Evolutionary conservation across 2,888 invertebrate species (phyloP).

Genomic region (Margaritifera margaritifera): DNA sequence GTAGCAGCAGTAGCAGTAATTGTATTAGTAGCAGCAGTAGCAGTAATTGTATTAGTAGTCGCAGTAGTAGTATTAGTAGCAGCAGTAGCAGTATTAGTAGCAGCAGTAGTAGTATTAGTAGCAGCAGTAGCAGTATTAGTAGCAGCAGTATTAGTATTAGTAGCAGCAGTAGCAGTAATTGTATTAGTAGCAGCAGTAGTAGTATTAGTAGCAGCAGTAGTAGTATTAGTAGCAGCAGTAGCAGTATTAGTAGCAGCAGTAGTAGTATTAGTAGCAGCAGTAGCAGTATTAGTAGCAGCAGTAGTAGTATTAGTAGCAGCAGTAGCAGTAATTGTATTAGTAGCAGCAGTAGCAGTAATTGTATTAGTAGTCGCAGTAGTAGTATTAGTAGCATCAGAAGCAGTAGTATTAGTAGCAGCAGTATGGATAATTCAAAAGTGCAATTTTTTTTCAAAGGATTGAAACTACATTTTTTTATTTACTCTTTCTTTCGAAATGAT

Average conservation of each 20-base stretch:
- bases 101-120: slow-evolving; percentile 3
- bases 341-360: too few relatives aligned
- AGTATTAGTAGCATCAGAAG: slow-evolving; percentile 1
- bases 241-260: slow-evolving; percentile 25
- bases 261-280: slow-evolving; percentile 22
- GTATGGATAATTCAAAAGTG: too few relatives aligned
- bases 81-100: slow-evolving; percentile 13
- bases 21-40: slow-evolving; percentile 11
- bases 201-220: slow-evolving; percentile 13
- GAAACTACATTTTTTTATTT: too few relatives aligned
- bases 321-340: too few relatives aligned
- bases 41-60: neutral
- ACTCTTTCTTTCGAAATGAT: too few relatives aligned
- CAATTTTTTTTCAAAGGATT: too few relatives aligned
- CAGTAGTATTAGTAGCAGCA: too few relatives aligned
- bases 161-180: too few relatives aligned
- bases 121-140: slow-evolving; percentile 15
- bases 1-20: slow-evolving; percentile 19
- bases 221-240: slow-evolving; percentile 23
- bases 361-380: slow-evolving; percentile 5
- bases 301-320: slow-evolving; percentile 14
- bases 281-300: slow-evolving; percentile 27
- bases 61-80: slow-evolving; percentile 7
- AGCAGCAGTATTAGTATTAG: neutral
- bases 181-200: neutral